Evolutionary conservation across 2,113 vertebrate species (phyloP).

Genomic region (Sphyrna mokarran): DNA sequence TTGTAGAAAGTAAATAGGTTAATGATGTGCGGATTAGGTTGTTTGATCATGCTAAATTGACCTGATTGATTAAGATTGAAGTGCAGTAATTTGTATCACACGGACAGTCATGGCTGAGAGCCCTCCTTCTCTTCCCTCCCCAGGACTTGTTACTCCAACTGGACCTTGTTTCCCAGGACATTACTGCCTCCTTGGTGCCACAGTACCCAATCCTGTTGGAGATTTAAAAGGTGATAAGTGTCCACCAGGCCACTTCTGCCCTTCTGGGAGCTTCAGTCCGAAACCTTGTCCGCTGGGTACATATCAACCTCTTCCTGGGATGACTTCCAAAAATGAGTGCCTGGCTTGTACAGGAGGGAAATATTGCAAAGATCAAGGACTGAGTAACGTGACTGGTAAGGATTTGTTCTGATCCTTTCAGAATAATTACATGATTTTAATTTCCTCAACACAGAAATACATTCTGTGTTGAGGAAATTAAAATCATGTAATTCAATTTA

Average conservation of each 20-base stretch:
- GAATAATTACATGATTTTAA: not conserved
- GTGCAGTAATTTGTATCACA: not conserved
- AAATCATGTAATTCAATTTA: too few relatives aligned
- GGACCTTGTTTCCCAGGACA: conserved; percentile 64
- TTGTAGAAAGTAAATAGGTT: not conserved
- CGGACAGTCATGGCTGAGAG: not conserved
- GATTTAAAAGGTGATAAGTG: conserved; percentile 50
- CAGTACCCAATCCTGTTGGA: conserved; percentile 50
- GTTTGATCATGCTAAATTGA: too few relatives aligned
- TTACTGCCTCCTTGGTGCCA: conserved; percentile 64
- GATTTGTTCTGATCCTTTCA: not conserved
- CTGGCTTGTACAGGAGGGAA: conserved; percentile 47
- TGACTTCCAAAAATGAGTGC: not conserved
- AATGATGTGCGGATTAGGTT: not conserved
- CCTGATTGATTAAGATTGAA: not conserved
- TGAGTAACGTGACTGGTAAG: conserved; percentile 35
- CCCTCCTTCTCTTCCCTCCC: not conserved
- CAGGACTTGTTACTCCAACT: conserved; percentile 61
- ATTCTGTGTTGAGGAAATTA: too few relatives aligned
- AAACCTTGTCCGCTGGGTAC: conserved; percentile 26
- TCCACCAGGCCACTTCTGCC: conserved; percentile 37
- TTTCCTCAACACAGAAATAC: too few relatives aligned
- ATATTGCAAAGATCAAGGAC: conserved; percentile 51
- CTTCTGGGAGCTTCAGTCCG: not conserved
- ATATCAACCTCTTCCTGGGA: not conserved